Conservation (phyloP, 2,797 vertebrate species). For the Macropus fuliginosus region DNA sequence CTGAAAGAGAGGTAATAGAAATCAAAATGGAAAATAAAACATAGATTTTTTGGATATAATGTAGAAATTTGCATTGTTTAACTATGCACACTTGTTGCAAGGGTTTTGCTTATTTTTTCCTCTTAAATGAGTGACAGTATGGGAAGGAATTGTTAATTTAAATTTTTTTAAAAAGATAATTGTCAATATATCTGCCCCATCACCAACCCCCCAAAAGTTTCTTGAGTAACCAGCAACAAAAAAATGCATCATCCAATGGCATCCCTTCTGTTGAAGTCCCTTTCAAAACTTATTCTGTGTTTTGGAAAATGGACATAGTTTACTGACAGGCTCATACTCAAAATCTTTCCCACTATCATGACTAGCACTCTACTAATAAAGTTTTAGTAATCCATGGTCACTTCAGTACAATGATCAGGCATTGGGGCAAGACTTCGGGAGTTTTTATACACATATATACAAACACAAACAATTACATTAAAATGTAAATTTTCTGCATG, state of each 20-base stretch:
- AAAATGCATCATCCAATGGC: not conserved
- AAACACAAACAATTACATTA: not conserved
- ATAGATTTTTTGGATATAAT: not conserved
- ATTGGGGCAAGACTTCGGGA: not conserved
- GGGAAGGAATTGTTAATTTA: not conserved
- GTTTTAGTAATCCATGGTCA: not conserved
- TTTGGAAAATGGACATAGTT: not conserved
- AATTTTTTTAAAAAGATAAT: not conserved
- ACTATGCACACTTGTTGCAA: not conserved
- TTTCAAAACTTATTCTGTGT: not conserved
- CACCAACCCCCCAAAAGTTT: not conserved
- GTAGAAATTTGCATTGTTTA: not conserved
- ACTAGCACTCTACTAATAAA: not conserved
- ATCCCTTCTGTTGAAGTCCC: not conserved
- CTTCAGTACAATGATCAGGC: not conserved
- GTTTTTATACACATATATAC: not conserved
- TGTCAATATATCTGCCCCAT: not conserved
- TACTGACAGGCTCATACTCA: not conserved
- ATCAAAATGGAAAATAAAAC: not conserved
- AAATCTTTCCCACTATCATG: not conserved
- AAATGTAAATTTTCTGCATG: not conserved
- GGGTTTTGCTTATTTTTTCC: not conserved
- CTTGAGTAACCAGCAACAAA: not conserved
- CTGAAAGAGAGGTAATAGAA: not conserved
- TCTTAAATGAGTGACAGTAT: not conserved